phyloP scores from a whole-genome alignment of 2,888 invertebrate species.

The Helicoverpa assulta region DNA sequence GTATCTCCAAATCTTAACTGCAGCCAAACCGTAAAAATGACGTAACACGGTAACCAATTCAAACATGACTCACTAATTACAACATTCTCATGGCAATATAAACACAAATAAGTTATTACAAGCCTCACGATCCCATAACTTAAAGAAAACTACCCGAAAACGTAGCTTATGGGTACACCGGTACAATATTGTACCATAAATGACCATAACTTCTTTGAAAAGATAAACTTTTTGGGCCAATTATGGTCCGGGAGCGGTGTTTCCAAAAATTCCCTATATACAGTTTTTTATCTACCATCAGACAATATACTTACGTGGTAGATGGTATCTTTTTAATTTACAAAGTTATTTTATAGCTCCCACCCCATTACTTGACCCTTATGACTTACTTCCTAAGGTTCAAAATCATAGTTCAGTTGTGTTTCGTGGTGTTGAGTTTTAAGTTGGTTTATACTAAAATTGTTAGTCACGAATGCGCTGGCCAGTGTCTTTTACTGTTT shows the following conservation, averaged over 20 bases:
- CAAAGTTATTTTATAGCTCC: conserved; percentile 56
- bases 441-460: conserved; percentile 73
- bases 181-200: conserved; percentile 78
- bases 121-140: conserved; percentile 80
- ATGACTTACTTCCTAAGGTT: neutral
- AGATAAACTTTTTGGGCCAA: conserved; percentile 85
- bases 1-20: conserved; percentile 38
- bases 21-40: conserved; percentile 26
- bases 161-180: conserved; percentile 72
- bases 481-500: conserved; percentile 79
- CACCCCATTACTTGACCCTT: conserved; percentile 8
- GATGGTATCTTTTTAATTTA: conserved; percentile 79
- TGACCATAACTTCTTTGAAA: conserved; percentile 86
- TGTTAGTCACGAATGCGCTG: conserved; percentile 83
- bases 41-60: conserved; percentile 43
- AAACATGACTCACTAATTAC: conserved; percentile 68
- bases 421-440: neutral
- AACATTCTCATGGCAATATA: conserved; percentile 72
- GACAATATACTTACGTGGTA: conserved; percentile 82
- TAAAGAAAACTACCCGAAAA: conserved; percentile 69
- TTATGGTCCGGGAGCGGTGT: conserved; percentile 84
- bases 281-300: conserved; percentile 83
- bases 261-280: conserved; percentile 86
- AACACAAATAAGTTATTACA: conserved; percentile 65
- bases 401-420: conserved; percentile 7